Base-by-base conservation (phyloP, 2,888 invertebrate species). In the Orthosia cruda region DNA sequence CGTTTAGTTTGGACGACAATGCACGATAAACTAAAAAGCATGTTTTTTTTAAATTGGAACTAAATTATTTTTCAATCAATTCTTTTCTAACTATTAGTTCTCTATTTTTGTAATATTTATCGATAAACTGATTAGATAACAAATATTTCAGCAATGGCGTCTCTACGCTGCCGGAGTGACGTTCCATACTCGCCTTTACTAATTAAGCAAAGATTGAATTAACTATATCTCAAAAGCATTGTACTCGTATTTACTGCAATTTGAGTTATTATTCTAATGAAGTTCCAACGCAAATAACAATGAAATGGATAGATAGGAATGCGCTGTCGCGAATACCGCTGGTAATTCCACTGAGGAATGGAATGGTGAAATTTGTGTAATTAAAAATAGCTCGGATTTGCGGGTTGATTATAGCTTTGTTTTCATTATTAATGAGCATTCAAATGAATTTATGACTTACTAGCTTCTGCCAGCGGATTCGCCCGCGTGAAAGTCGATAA, bases 371-470 rank as follows among this genome's bases (percentile, higher is more conserved):
- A 59, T 72, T 59, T 72, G 40, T 18, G 15, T 72, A 59, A 72
- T 72, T 58, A 20, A 18, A 72, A 52, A 59, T 71, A 18, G 5
- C 45, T 72, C 18, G 71, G 5, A 40, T 70, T 71, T 50, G 16
- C 18, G 16, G 58, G 52, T 26, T 57, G 18, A 55, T 67, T 64
- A 45, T 20, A n/a, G 67, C 26, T 23, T 57, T 70, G n/a, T 23
- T 54, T 45, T n/a, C 12, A 69, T 57, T 70, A 15, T 50, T 50
- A 12, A 26, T 1, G 20, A 20, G 40, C 32, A 63, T 45, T n/a
- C 15, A 45, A 71, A 70, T n/a, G 13, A 49, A 20, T 45, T 61
- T 15, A 61, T n/a, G n/a, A 32, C 5, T 32, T 32, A 32, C 0
- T 3, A 32, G 26, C 26, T 32, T 32, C 26, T 32, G 4, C 26